Conservation (phyloP, 1,140 invertebrate species). For the Tetraneura akinire region DNA sequence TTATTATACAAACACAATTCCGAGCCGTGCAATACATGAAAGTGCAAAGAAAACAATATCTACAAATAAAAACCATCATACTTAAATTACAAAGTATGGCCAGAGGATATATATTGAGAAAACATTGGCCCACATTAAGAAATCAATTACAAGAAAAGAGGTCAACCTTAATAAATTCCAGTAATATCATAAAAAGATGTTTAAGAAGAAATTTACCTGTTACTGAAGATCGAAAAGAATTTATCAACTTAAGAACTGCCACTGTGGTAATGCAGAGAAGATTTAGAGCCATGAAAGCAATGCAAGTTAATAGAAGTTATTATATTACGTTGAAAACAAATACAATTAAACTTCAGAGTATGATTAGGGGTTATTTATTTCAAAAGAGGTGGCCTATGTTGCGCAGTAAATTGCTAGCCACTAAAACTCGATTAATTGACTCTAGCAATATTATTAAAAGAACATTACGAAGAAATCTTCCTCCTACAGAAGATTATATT, state of each 20-base stretch:
- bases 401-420: slow-evolving; percentile 10
- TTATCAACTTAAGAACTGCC: background rate
- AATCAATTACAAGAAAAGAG: background rate
- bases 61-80: background rate
- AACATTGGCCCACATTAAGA: slow-evolving; percentile 16
- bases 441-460: slow-evolving; percentile 14
- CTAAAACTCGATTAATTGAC: slow-evolving; percentile 59
- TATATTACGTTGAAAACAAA: slow-evolving; percentile 59
- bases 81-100: background rate
- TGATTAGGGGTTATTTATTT: slow-evolving; percentile 3
- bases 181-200: background rate
- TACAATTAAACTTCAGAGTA: slow-evolving; percentile 57
- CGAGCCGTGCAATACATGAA: slow-evolving; percentile 18
- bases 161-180: background rate
- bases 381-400: slow-evolving; percentile 40
- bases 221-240: background rate
- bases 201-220: background rate
- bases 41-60: background rate
- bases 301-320: slow-evolving; percentile 54
- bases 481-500: background rate
- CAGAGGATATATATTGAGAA: slow-evolving; percentile 40
- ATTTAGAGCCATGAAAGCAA: slow-evolving; percentile 56
- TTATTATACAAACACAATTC: slow-evolving; percentile 54
- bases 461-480: background rate
- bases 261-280: slow-evolving; percentile 4